Conservation (phyloP, 2,797 vertebrate genomes). For the Notamacropus eugenii region DNA sequence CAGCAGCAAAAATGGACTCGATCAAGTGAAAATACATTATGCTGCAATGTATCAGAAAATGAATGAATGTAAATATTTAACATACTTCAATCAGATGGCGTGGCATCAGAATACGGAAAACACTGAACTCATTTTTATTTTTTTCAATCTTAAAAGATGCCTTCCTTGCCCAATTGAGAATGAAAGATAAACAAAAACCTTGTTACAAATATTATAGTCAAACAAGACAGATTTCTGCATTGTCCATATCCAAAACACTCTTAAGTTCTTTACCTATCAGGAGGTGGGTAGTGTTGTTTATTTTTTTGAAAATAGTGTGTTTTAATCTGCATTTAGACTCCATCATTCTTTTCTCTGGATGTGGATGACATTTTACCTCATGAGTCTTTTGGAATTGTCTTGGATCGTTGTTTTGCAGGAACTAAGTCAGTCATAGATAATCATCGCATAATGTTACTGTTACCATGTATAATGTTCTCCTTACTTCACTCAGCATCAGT, state of each 20-base stretch:
- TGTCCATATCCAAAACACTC: neutral
- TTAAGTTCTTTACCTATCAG: neutral
- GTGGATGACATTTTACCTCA: too few species aligned
- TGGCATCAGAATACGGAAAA: neutral
- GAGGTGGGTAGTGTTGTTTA: too few species aligned
- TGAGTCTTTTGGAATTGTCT: too few species aligned
- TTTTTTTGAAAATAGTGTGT: too few species aligned
- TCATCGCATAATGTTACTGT: neutral
- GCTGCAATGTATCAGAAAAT: neutral
- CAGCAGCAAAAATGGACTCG: neutral
- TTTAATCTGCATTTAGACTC: too few species aligned
- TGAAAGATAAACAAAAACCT: neutral
- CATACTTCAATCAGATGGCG: neutral
- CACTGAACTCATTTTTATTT: neutral
- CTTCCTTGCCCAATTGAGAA: neutral
- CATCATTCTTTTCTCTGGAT: too few species aligned
- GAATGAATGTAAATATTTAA: neutral
- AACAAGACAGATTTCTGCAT: neutral
- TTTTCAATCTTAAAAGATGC: neutral
- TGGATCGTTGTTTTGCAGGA: too few species aligned
- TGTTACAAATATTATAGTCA: neutral
- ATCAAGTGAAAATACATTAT: neutral
- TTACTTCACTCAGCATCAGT: neutral
- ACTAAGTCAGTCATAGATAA: too few species aligned
- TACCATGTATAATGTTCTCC: neutral